Evolutionary conservation across 2,113 vertebrate species (phyloP).

Genomic region (Gopherus evgoodei): DNA sequence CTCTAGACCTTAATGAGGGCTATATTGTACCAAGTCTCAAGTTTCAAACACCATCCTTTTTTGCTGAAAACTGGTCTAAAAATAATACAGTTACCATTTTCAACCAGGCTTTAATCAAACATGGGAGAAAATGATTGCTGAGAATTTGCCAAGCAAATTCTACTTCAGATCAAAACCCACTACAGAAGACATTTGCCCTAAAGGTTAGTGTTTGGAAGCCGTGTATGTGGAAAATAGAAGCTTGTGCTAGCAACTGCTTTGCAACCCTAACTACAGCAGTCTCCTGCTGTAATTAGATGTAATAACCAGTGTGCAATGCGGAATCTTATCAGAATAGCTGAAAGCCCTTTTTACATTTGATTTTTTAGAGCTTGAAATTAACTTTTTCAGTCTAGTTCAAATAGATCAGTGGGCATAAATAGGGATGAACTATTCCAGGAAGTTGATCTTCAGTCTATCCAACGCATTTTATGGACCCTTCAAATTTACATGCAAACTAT

Average conservation of each 20-base stretch:
- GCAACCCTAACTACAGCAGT: not conserved
- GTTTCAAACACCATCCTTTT: constrained; percentile 34
- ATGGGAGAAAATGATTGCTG: not conserved
- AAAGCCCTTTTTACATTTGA: constrained; percentile 46
- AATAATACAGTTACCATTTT: not conserved
- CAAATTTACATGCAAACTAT: not conserved
- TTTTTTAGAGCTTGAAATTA: constrained; percentile 72
- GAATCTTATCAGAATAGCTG: constrained; percentile 54
- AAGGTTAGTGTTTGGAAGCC: not conserved
- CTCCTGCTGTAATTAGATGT: constrained; percentile 53
- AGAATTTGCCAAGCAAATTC: not conserved
- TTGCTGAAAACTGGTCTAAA: not conserved
- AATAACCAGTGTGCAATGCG: constrained; percentile 57
- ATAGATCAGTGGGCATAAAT: not conserved
- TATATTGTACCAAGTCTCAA: not conserved
- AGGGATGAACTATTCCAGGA: not conserved
- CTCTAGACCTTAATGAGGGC: not conserved
- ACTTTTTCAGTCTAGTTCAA: constrained; percentile 58
- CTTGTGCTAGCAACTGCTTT: constrained; percentile 2
- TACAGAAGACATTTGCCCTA: not conserved
- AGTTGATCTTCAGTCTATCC: not conserved
- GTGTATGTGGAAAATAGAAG: not conserved
- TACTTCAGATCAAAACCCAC: not conserved
- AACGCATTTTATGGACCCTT: not conserved
- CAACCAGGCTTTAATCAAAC: constrained; percentile 38